Base-by-base conservation (phyloP, 2,797 vertebrate species). In the Novumbra hubbsi region DNA sequence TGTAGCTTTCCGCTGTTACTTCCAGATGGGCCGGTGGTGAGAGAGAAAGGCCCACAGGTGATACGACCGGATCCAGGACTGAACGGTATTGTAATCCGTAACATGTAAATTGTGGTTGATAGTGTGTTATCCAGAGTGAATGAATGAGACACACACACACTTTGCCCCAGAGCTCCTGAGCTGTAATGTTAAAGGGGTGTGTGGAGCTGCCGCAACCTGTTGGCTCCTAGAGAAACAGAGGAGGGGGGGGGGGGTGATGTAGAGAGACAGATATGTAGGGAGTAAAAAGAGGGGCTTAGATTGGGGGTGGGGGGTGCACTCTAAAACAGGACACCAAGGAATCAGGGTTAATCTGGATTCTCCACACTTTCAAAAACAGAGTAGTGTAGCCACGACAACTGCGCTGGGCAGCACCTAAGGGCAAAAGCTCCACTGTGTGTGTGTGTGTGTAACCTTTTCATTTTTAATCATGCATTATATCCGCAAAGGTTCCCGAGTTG, bases 201-300 rank as follows among this genome's bases (percentile, higher is more conserved):
- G 76, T 76, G 81, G 81, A 64, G 81, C 73, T 89, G 85, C 82
- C 81, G 85, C 78, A 87, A 91, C 89, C 90, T 92, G 91, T 90
- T 90, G 85, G 78, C 81, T 86, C 68, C 49, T 57, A 17, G 49
- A 38, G 30, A 76, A 9, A 75, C 19, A 45, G 21, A 64, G 73
- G 45, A 17, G 72, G 60, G 66, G 74, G 16, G 62, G 52, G 67
- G 24, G 62, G 67, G 45, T 64, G 45, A 49, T 5, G 14, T 41
- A 65, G 41, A 74, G 32, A 76, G 66, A 67, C 41, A 70, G 41
- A 45, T 45, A 1, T 45, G 41, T 45, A 12, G 41, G 41, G 41
- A 45, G 41, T 45, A 50, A 24, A 27, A 0, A 62, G 17, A 68
- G 63, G 21, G 62, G 15, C 32, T 28, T 30, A 67, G 24, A 55